phyloP scores from a whole-genome alignment of 1,140 invertebrate genomes.

The Tribolium castaneum region DNA sequence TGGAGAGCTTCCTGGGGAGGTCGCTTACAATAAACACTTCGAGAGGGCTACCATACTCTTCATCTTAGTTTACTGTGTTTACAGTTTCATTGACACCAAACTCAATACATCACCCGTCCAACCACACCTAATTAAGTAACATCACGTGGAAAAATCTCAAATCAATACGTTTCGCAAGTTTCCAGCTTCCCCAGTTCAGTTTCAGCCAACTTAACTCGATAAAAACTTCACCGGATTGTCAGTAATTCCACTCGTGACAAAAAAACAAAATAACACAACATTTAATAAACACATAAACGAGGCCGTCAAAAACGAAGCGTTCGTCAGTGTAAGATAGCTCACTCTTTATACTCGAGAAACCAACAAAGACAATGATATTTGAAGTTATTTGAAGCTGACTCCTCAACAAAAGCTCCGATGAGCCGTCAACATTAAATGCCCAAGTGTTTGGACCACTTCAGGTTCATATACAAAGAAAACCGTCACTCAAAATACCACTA shows the following conservation, averaged over 20 bases:
- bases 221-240: not conserved
- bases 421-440: conserved; percentile 55
- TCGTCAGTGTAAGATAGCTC: conserved; percentile 50
- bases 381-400: conserved; percentile 52
- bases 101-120: conserved; percentile 5
- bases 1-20: conserved; percentile 44
- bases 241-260: not conserved
- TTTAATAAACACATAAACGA: conserved; percentile 54
- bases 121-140: conserved; percentile 30
- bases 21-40: conserved; percentile 51
- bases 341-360: conserved; percentile 47
- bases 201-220: conserved; percentile 9
- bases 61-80: conserved; percentile 42
- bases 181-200: not conserved
- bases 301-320: conserved; percentile 45
- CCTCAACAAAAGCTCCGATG: conserved; percentile 51
- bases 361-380: conserved; percentile 52
- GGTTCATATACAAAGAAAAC: conserved; percentile 48
- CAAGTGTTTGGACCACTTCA: conserved; percentile 54
- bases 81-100: conserved; percentile 40
- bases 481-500: conserved; percentile 52
- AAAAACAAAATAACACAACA: conserved; percentile 44
- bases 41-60: conserved; percentile 47
- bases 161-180: not conserved
- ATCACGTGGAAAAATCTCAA: not conserved